Evolutionary conservation across 2,888 invertebrate species (phyloP).

Genomic region (Flabesymbios commensalis): DNA sequence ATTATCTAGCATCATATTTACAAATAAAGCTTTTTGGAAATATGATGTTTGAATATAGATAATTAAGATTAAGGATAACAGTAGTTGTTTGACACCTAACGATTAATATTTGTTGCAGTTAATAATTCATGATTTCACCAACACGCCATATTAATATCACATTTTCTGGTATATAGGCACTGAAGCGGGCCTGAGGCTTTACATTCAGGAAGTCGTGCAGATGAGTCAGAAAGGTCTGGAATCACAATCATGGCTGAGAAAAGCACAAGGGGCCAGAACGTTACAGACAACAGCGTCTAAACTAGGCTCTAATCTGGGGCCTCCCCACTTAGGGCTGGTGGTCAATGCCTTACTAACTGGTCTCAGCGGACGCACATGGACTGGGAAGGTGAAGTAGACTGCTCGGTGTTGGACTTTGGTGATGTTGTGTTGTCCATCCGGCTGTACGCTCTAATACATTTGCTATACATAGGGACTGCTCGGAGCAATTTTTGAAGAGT

Average conservation of each 20-base stretch:
- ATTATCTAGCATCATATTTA: no score
- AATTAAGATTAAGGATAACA: no score
- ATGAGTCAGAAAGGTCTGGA: slow-evolving; percentile 74
- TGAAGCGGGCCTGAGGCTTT: slow-evolving; percentile 79
- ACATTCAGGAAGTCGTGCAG: slow-evolving; percentile 74
- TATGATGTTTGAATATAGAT: no score
- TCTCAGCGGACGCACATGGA: slow-evolving; percentile 82
- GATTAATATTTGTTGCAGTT: no score
- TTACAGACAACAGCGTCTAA: slow-evolving; percentile 79
- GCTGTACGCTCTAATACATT: background rate
- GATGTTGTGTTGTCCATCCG: background rate
- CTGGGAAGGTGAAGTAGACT: slow-evolving; percentile 69
- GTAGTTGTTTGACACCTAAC: no score
- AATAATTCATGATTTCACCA: no score
- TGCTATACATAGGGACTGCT: background rate
- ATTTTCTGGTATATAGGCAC: no score
- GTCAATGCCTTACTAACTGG: slow-evolving; percentile 73
- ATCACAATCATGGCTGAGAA: slow-evolving; percentile 85
- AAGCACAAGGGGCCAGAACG: slow-evolving; percentile 84
- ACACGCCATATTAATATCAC: no score
- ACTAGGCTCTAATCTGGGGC: slow-evolving; percentile 70
- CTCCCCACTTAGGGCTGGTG: slow-evolving; percentile 65
- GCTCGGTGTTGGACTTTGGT: background rate
- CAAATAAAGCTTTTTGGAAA: no score
- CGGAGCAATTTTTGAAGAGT: background rate